phyloP scores from a whole-genome alignment of 2,888 invertebrate genomes.

The Orthosia incerta region DNA sequence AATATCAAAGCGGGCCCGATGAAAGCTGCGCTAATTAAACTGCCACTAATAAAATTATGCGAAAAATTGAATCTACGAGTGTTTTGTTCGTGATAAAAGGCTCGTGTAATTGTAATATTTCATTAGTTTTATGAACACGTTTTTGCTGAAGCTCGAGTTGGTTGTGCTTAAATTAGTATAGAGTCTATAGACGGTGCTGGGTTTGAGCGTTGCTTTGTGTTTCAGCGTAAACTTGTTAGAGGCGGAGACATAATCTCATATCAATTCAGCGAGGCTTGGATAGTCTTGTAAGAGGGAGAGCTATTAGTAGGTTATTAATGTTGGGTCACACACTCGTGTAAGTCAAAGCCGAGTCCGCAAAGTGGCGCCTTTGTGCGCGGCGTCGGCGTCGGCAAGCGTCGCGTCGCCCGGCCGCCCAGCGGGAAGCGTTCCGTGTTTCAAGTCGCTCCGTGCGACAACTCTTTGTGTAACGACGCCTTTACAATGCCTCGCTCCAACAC shows the following conservation, averaged over 20 bases:
- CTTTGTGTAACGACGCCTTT: conserved; percentile 84
- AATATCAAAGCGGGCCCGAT: conserved; percentile 89
- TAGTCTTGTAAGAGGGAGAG: conserved; percentile 65
- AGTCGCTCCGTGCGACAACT: conserved; percentile 80
- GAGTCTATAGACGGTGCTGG: conserved; percentile 12
- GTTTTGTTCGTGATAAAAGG: conserved; percentile 79
- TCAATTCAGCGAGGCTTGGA: conserved; percentile 57
- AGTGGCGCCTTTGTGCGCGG: conserved; percentile 87
- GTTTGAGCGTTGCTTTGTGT: conserved; percentile 38
- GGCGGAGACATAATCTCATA: conserved; percentile 53
- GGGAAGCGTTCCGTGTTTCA: conserved; percentile 76
- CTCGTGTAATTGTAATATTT: conserved; percentile 74
- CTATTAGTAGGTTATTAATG: conserved; percentile 88
- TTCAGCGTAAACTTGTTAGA: conserved; percentile 45
- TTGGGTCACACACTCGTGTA: conserved; percentile 84
- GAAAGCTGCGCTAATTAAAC: conserved; percentile 90
- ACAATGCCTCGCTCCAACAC: conserved; percentile 72
- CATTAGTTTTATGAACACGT: conserved; percentile 55
- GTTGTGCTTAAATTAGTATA: conserved; percentile 22
- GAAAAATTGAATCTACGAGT: conserved; percentile 87
- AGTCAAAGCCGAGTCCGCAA: conserved; percentile 87
- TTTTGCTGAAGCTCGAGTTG: conserved; percentile 39
- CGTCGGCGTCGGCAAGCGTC: conserved; percentile 66
- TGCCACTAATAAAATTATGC: conserved; percentile 90
- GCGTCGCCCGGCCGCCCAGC: conserved; percentile 58